A percentile compares a stretch with the other conserved stretches of the same genome.
These are phyloP conservation scores for Drosophila equinoxialis DNA, from an alignment of 1,140 invertebrate species.

Conservation along the genomic window DNA sequence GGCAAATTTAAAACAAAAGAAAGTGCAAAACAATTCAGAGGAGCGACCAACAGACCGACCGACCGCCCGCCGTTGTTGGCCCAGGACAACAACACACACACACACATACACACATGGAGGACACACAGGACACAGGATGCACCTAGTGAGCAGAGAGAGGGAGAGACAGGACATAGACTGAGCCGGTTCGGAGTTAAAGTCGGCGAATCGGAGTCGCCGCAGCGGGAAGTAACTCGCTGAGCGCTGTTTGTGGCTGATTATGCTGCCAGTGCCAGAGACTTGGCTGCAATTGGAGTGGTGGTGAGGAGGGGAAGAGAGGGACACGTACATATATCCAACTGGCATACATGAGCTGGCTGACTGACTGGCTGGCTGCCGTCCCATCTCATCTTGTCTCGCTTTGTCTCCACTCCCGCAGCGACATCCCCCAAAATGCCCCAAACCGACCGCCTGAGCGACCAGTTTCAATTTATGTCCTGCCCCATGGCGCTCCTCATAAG, in stretches of 20 bases:
- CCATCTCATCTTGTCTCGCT: background rate
- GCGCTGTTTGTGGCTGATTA: constrained; percentile 83
- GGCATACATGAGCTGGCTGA: constrained; percentile 40
- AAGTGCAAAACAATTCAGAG: constrained; percentile 74
- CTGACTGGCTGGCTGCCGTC: constrained; percentile 22
- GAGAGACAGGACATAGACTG: background rate
- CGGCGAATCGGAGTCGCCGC: constrained; percentile 59
- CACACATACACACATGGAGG: constrained; percentile 13
- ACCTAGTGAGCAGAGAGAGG: constrained; percentile 50
- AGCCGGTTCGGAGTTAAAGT: constrained; percentile 34
- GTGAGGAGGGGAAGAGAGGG: background rate
- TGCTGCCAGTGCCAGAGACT: constrained; percentile 70
- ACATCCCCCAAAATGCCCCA: constrained; percentile 15
- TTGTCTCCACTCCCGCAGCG: constrained; percentile 42
- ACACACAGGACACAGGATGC: constrained; percentile 47
- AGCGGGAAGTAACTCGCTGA: constrained; percentile 81
- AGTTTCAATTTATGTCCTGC: constrained; percentile 56
- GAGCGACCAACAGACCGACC: background rate
- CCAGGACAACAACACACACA: constrained; percentile 12
- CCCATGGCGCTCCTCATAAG: constrained; percentile 40
- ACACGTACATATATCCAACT: constrained; percentile 18
- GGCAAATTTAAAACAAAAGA: constrained; percentile 78
- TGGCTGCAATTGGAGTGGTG: constrained; percentile 15
- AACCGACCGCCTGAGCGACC: constrained; percentile 34
- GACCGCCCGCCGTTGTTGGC: constrained; percentile 17